Conservation (phyloP, 2,888 invertebrate species). For the Rhamnusium bicolor region DNA sequence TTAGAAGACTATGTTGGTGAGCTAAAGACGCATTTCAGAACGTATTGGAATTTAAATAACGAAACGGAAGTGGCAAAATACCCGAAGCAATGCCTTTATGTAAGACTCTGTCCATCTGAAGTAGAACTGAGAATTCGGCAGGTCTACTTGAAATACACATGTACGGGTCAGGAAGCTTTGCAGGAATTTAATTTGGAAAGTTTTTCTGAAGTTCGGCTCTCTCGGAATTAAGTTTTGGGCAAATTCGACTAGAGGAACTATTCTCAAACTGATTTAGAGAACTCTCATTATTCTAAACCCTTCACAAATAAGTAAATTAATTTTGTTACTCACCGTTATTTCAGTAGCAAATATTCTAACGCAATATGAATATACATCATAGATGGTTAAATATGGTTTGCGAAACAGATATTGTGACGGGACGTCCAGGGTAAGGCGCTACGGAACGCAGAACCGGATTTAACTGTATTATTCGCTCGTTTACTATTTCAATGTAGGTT, state of each 20-base stretch:
- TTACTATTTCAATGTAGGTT: too few species aligned
- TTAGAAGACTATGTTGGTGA: background rate
- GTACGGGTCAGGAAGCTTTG: conserved; percentile 10
- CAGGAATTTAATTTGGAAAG: conserved; percentile 67
- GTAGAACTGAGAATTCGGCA: background rate
- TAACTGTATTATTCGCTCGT: too few species aligned
- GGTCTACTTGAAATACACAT: conserved; percentile 17
- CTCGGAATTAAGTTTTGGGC: conserved; percentile 62
- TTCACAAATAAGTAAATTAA: background rate
- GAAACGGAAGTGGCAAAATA: background rate
- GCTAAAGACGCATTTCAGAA: background rate
- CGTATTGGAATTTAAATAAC: background rate
- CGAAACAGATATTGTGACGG: too few species aligned
- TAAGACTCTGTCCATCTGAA: background rate
- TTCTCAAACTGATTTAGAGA: conserved; percentile 64
- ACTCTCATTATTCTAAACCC: conserved; percentile 16
- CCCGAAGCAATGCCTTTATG: background rate
- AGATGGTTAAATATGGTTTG: too few species aligned
- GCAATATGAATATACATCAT: too few species aligned
- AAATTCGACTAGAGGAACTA: conserved; percentile 66
- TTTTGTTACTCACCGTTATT: too few species aligned
- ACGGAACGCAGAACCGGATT: too few species aligned
- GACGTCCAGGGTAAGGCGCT: too few species aligned
- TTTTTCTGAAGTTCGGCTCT: conserved; percentile 63
- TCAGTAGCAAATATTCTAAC: too few species aligned